Evolutionary conservation across 2,797 vertebrate species (phyloP).

Genomic region (Oreonectes daqikongensis): DNA sequence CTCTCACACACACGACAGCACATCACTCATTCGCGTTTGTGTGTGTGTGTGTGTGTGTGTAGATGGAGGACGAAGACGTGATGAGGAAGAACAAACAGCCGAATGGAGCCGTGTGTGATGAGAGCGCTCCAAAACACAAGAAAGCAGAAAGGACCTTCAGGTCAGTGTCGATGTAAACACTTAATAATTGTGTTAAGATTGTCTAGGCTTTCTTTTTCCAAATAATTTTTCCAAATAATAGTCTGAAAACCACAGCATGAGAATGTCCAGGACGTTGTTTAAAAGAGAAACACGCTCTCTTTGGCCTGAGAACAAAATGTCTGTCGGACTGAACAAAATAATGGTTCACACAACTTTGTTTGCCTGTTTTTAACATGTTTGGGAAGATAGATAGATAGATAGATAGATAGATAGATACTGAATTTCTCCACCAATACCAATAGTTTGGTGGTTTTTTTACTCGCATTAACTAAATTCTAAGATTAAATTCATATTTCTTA

Average conservation of each 20-base stretch:
- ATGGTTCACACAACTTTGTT: background rate
- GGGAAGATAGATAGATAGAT: too few relatives aligned
- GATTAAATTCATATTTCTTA: too few relatives aligned
- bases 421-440: too few relatives aligned
- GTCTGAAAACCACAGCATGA: constrained; percentile 25
- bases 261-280: background rate
- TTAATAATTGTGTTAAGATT: constrained; percentile 35
- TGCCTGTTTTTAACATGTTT: background rate
- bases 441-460: too few relatives aligned
- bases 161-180: constrained; percentile 70
- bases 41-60: constrained; percentile 43
- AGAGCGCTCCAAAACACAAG: constrained; percentile 82
- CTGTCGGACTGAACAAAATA: background rate
- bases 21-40: constrained; percentile 38
- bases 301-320: background rate
- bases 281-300: too few relatives aligned
- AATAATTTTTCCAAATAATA: constrained; percentile 27
- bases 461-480: too few relatives aligned
- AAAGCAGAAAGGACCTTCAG: constrained; percentile 88
- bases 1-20: background rate
- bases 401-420: too few relatives aligned
- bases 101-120: constrained; percentile 87
- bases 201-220: constrained; percentile 32
- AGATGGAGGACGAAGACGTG: constrained; percentile 83
- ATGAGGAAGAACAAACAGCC: constrained; percentile 84